Percentiles rank a stretch among this genome's conserved stretches.
Evolutionary conservation across 1,140 invertebrate genomes (phyloP).

Genomic region (Papilio helenus): DNA sequence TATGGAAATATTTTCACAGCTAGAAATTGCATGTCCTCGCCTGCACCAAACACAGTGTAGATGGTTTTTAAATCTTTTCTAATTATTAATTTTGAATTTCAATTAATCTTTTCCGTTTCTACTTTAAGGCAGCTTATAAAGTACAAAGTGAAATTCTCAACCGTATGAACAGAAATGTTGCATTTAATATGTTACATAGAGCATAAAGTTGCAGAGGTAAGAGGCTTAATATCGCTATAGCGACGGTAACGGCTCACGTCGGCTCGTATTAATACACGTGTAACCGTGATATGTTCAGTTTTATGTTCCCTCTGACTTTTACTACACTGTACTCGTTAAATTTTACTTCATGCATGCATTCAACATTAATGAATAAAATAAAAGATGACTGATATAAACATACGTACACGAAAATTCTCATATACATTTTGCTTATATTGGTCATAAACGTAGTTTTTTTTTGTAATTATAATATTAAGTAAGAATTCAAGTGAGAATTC

Average conservation of each 20-base stretch:
- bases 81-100: too few relatives aligned
- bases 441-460: too few relatives aligned
- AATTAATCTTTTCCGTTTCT: too few relatives aligned
- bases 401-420: background rate
- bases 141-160: background rate
- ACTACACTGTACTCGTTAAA: conserved; percentile 13
- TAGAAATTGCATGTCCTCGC: too few relatives aligned
- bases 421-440: too few relatives aligned
- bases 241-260: conserved; percentile 2
- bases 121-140: background rate
- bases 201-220: conserved; percentile 23
- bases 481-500: too few relatives aligned
- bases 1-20: too few relatives aligned
- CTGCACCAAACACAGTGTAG: too few relatives aligned
- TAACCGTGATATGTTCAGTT: conserved; percentile 19
- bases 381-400: background rate
- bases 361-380: background rate
- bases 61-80: too few relatives aligned
- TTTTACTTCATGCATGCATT: background rate
- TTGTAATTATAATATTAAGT: too few relatives aligned
- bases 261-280: conserved; percentile 16
- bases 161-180: background rate
- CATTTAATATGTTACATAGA: conserved; percentile 10
- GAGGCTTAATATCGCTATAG: conserved; percentile 13
- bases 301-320: conserved; percentile 10